Conservation (phyloP, 2,113 vertebrate species). For the Boulengeromyrus knoepffleri region DNA sequence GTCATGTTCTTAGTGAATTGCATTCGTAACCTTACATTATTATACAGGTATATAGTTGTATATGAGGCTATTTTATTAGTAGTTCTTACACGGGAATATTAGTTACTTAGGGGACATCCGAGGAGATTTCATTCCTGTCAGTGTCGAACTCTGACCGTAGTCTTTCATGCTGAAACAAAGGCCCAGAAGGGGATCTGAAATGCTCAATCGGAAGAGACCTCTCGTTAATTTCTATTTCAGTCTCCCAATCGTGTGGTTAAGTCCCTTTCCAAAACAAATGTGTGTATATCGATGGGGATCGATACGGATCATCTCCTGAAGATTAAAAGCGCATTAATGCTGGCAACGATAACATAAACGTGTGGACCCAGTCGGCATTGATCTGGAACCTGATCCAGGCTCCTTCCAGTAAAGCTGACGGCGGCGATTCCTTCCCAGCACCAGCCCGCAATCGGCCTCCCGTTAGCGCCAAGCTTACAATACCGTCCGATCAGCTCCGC, state of each 20-base stretch:
- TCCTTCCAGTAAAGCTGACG: conserved; percentile 68
- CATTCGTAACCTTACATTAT: not conserved
- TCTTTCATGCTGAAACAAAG: not conserved
- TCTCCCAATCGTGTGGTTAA: conserved; percentile 50
- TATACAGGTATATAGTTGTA: not conserved
- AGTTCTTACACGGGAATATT: not conserved
- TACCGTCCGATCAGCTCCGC: not conserved
- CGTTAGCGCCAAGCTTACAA: not conserved
- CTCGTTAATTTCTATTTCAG: conserved; percentile 48
- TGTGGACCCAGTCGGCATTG: conserved; percentile 70
- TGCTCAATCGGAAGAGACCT: not conserved
- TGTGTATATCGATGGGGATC: conserved; percentile 62
- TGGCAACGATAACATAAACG: conserved; percentile 69
- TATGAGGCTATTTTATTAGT: not conserved
- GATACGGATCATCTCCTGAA: conserved; percentile 74
- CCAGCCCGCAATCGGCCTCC: conserved; percentile 28
- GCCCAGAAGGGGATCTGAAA: not conserved
- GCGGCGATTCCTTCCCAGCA: conserved; percentile 64
- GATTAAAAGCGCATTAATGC: conserved; percentile 83
- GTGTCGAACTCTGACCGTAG: not conserved
- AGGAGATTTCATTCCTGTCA: not conserved
- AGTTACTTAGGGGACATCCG: not conserved
- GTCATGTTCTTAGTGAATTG: not conserved
- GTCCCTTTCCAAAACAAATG: conserved; percentile 66
- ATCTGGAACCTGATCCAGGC: conserved; percentile 74